Evolutionary conservation across 2,113 vertebrate genomes (phyloP).

Genomic region (Calypte anna): DNA sequence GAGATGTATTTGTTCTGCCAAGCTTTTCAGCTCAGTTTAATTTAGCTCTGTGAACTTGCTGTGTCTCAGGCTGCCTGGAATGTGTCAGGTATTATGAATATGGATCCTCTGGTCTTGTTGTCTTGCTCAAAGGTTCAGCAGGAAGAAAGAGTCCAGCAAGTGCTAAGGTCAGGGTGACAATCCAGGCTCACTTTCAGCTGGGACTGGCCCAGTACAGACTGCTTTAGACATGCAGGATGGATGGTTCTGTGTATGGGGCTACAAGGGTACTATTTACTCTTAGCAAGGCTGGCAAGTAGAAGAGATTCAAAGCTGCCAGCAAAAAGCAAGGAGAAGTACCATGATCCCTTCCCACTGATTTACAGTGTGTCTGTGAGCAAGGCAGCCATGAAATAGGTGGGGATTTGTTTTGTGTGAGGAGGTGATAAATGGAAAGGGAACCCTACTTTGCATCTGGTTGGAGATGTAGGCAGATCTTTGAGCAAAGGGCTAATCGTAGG

Average conservation of each 20-base stretch:
- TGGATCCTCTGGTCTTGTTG: constrained; percentile 26
- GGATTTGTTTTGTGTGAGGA: not conserved
- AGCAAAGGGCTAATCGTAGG: not conserved
- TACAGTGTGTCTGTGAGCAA: not conserved
- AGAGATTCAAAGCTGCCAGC: not conserved
- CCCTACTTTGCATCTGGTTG: not conserved
- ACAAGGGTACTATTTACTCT: not conserved
- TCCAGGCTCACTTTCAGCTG: not conserved
- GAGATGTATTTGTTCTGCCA: constrained; percentile 55
- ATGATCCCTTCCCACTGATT: not conserved
- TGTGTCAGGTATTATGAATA: constrained; percentile 63
- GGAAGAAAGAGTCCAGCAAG: not conserved
- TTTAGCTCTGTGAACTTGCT: constrained; percentile 44
- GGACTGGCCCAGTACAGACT: not conserved
- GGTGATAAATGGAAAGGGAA: not conserved
- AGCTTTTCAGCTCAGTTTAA: constrained; percentile 56
- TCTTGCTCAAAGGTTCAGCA: not conserved
- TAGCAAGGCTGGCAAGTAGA: not conserved
- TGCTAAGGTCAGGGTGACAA: not conserved
- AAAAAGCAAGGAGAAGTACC: not conserved
- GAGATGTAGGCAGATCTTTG: not conserved
- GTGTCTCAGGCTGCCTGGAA: constrained; percentile 54
- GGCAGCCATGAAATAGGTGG: not conserved
- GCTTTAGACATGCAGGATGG: not conserved
- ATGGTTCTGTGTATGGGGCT: not conserved